Percentiles rank a stretch among this genome's conserved stretches.
phyloP scores from a whole-genome alignment of 2,797 vertebrate species.

The Myioborus miniatus region DNA sequence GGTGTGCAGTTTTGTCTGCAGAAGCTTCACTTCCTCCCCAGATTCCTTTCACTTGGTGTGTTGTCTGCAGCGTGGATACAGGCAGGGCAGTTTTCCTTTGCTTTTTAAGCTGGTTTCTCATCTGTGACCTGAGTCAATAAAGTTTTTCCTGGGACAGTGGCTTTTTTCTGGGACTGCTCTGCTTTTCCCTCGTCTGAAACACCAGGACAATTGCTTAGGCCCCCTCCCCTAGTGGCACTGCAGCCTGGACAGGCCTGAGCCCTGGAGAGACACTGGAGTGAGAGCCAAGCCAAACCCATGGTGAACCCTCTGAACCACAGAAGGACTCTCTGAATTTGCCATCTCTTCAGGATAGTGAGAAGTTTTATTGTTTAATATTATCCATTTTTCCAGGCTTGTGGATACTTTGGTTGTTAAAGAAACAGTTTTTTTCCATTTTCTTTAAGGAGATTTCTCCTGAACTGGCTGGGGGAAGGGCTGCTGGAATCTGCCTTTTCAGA shows the following conservation, averaged over 20 bases:
- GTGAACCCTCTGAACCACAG: not conserved
- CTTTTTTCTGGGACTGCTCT: not conserved
- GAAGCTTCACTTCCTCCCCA: not conserved
- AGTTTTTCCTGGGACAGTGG: not conserved
- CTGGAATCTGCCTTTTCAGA: not conserved
- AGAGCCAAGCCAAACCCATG: not conserved
- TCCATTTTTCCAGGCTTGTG: not conserved
- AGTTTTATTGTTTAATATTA: not conserved
- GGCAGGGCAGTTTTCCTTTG: not conserved
- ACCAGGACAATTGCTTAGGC: not conserved
- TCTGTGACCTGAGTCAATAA: not conserved
- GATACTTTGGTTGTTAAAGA: not conserved
- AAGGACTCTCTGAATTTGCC: not conserved
- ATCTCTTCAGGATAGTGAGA: rapidly evolving
- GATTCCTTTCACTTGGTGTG: not conserved
- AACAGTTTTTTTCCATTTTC: not conserved
- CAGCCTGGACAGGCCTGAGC: not conserved
- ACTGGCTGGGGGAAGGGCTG: not conserved
- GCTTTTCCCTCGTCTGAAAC: not conserved
- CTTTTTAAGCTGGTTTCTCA: not conserved
- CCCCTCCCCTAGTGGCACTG: too few relatives aligned
- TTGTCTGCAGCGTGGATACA: too few relatives aligned
- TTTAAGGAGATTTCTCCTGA: not conserved
- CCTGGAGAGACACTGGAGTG: rapidly evolving
- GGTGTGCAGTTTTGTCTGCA: rapidly evolving